Percentiles rank a stretch among this genome's conserved stretches.
Evolutionary conservation across 2,888 invertebrate species (phyloP).

Genomic region (Epinotia brunnichana): DNA sequence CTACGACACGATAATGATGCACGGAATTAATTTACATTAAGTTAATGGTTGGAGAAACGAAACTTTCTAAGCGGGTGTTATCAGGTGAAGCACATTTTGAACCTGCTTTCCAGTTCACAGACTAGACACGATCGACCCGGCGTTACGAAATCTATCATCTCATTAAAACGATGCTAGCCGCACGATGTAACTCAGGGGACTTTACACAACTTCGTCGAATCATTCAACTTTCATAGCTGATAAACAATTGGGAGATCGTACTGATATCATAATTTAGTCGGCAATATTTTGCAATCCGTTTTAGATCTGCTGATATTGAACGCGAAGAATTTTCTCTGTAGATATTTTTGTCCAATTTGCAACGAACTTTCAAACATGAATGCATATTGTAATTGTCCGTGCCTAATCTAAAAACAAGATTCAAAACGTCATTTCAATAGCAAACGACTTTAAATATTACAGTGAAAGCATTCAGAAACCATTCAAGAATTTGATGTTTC

Average conservation of each 20-base stretch:
- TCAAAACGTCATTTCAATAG: conserved; percentile 34
- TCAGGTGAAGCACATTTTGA: conserved; percentile 51
- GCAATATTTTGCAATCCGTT: conserved; percentile 32
- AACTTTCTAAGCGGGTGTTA: conserved; percentile 69
- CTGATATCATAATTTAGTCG: conserved; percentile 31
- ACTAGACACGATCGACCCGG: conserved; percentile 45
- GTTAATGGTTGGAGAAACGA: conserved; percentile 65
- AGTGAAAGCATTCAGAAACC: conserved; percentile 46
- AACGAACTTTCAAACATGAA: conserved; percentile 44
- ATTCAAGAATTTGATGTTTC: conserved; percentile 42
- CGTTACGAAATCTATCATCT: conserved; percentile 44
- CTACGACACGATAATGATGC: conserved; percentile 57
- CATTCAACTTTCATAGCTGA: conserved; percentile 28
- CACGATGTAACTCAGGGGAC: conserved; percentile 38
- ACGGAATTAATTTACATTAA: conserved; percentile 65
- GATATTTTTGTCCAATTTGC: conserved; percentile 24
- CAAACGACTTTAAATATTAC: conserved; percentile 38
- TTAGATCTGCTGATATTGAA: conserved; percentile 9
- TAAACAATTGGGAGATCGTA: conserved; percentile 34
- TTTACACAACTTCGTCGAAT: conserved; percentile 19
- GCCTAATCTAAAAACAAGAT: conserved; percentile 41
- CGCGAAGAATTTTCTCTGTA: background rate
- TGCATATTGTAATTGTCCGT: conserved; percentile 35
- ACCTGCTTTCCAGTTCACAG: conserved; percentile 58
- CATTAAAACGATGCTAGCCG: conserved; percentile 41